Evolutionary conservation across 2,797 vertebrate species (phyloP).

Genomic region (Gymnoscopelus microlampas): DNA sequence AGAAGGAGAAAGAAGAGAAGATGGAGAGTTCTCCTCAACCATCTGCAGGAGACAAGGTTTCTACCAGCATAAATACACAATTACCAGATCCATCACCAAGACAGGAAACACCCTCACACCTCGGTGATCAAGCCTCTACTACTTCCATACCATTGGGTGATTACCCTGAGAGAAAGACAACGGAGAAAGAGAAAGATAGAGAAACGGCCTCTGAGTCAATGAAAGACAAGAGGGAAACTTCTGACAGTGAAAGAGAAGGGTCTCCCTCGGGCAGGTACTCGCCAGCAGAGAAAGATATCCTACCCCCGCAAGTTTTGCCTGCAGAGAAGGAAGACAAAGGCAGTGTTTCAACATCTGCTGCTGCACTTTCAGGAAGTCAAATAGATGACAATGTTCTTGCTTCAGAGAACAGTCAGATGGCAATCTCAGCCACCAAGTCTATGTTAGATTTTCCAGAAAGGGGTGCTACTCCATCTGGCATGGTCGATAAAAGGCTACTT

Average conservation of each 20-base stretch:
- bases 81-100: constrained; percentile 73
- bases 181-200: constrained; percentile 70
- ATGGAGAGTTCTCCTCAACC: constrained; percentile 32
- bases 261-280: constrained; percentile 70
- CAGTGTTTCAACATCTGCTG: constrained; percentile 44
- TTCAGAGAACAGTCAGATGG: constrained; percentile 72
- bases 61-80: constrained; percentile 78
- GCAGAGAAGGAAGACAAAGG: constrained; percentile 38
- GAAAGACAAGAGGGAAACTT: constrained; percentile 65
- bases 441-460: constrained; percentile 70
- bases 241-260: constrained; percentile 53
- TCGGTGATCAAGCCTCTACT: constrained; percentile 29
- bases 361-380: constrained; percentile 47
- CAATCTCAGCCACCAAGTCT: constrained; percentile 64
- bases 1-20: constrained; percentile 72
- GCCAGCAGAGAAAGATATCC: constrained; percentile 75
- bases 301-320: constrained; percentile 49
- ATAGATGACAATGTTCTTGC: constrained; percentile 80
- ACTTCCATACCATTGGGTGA: constrained; percentile 37
- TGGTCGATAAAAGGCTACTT: constrained; percentile 75
- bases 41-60: constrained; percentile 56
- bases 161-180: constrained; percentile 47
- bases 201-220: constrained; percentile 61
- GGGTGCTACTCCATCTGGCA: constrained; percentile 59
- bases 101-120: constrained; percentile 81